Base-by-base conservation (phyloP, 2,888 invertebrate species). In the Scrobipalpa atriplicella region DNA sequence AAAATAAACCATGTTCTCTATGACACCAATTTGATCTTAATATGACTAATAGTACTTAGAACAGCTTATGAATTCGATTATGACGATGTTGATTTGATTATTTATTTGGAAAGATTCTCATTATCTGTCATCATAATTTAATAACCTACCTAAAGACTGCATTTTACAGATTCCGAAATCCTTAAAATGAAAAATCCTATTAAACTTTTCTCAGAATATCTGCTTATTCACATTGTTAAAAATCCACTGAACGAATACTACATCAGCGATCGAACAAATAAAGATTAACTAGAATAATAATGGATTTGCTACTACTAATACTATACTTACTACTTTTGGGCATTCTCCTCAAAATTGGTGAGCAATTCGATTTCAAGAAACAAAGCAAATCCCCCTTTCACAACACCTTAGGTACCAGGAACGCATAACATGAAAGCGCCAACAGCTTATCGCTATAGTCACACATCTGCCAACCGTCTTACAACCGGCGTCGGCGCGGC, bases 401-500 rank as follows among this genome's bases (percentile, higher is more conserved):
- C 29, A 36, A 38, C 58, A 58, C 38, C 58, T 58, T 36, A 58
- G 7, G 38, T 58, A 56, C 54, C 29, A 36, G 29, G 36, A 16
- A 5, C 58, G 36, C 29, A 19, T 52, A 52, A 13, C 21, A 1
- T 13, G 29, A 7, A 58, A 58, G 13, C 36, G 36, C n/a, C 38
- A 11, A 19, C 19, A 21, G 56, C 43, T 63, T 63, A 63, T 63
- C 63, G 63, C 47, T 7, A 29, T 9, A 10, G 29, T 9, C 19
- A 39, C 19, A 67, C 71, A 71, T 71, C 71, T 71, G 71, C 71
- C 67, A 71, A 71, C 71, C 66, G 71, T 38, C 66, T 41, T n/a
- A n/a, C 64, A 65, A 65, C 66, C 68, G 67, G 13, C 66, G 66
- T 38, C 21, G 58, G 52, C 70, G n/a, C 66, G 63, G 47, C 39